A percentile compares a stretch with the other conserved stretches of the same genome.
phyloP scores from a whole-genome alignment of 2,113 vertebrate genomes.

The Thymallus thymallus region DNA sequence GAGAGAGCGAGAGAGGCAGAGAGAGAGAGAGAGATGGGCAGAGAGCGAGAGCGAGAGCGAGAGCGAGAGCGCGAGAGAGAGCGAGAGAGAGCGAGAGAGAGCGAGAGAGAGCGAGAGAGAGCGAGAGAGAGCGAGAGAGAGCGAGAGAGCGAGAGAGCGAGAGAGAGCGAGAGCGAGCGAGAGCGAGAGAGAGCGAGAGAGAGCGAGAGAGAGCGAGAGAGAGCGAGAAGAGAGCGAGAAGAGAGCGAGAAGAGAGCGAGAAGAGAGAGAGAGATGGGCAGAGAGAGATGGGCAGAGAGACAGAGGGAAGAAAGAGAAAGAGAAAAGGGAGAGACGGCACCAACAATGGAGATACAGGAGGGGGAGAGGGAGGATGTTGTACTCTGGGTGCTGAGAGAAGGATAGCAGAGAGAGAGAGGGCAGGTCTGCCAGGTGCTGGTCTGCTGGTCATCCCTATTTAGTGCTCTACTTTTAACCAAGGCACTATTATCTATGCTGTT shows the following conservation, averaged over 20 bases:
- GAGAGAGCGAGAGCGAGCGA: no score
- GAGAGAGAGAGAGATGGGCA: conserved; percentile 25
- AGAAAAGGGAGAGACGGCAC: not conserved
- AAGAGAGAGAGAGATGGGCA: not conserved
- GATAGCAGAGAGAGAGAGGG: conserved; percentile 39
- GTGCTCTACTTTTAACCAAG: no score
- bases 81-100: not conserved
- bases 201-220: not conserved
- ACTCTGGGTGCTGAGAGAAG: conserved; percentile 2
- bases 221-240: conserved; percentile 40
- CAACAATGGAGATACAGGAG: not conserved
- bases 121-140: not conserved
- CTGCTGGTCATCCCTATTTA: conserved; percentile 6
- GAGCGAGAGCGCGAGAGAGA: no score
- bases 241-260: no score
- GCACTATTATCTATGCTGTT: no score
- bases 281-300: no score
- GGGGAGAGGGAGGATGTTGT: conserved; percentile 30
- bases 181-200: not conserved
- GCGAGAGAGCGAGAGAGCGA: not conserved
- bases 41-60: no score
- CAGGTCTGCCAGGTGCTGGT: conserved; percentile 7
- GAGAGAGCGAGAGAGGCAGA: conserved; percentile 41
- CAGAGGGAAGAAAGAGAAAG: no score
- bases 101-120: not conserved